Evolutionary conservation across 1,140 invertebrate species (phyloP).

Genomic region (Scaptomyza pallida): DNA sequence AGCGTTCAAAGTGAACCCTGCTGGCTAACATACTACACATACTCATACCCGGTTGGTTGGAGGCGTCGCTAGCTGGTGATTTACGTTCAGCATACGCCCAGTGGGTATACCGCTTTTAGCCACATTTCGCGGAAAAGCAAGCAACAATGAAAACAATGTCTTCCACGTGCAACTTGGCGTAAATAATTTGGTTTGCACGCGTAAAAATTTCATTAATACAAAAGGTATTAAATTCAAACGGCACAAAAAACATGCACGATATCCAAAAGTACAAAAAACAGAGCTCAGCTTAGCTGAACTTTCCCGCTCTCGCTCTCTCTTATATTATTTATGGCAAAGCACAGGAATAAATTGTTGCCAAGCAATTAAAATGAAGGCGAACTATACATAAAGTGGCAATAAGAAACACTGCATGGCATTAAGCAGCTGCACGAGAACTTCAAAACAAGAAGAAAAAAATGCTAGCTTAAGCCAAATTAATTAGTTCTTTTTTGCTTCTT

Average conservation of each 20-base stretch:
- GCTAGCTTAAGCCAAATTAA: slow-evolving; percentile 14
- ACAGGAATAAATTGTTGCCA: slow-evolving; percentile 24
- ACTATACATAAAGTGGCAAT: slow-evolving; percentile 29
- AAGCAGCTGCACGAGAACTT: slow-evolving; percentile 17
- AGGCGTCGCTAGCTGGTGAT: slow-evolving; percentile 19
- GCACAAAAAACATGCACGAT: slow-evolving; percentile 13
- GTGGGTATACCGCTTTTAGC: slow-evolving; percentile 5
- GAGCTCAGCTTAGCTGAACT: slow-evolving; percentile 1
- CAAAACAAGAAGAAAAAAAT: slow-evolving; percentile 5
- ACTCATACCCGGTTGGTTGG: not conserved
- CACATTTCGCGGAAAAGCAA: not conserved
- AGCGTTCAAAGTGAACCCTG: slow-evolving; percentile 52
- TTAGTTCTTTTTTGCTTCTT: too few species aligned
- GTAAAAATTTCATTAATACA: slow-evolving; percentile 74
- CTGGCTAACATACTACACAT: not conserved
- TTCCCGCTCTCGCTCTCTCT: too few species aligned
- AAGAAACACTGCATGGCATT: slow-evolving; percentile 6
- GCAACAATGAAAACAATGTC: slow-evolving; percentile 18
- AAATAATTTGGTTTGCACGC: slow-evolving; percentile 51
- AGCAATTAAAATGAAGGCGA: slow-evolving; percentile 39
- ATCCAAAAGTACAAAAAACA: not conserved
- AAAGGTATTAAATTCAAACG: slow-evolving; percentile 63
- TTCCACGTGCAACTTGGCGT: slow-evolving; percentile 28
- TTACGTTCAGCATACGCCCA: slow-evolving; percentile 44
- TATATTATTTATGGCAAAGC: slow-evolving; percentile 18